Base-by-base conservation (phyloP, 2,113 vertebrate species). In the Miniopterus natalensis region DNA sequence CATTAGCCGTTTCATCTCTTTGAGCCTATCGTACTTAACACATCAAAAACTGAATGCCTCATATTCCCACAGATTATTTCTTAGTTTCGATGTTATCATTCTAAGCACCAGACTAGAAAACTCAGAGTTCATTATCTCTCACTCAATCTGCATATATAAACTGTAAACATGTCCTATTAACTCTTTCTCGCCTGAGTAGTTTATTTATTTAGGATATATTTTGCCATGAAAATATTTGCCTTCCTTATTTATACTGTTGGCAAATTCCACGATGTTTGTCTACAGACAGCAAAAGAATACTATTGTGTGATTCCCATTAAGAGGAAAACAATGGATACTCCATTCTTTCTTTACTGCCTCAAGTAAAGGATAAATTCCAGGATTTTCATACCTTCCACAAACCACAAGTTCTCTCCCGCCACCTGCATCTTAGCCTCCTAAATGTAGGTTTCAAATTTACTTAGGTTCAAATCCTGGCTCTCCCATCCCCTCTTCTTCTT, bases 331-430 rank as follows among this genome's bases (percentile, higher is more conserved):
- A 55, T 21, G 23, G 25, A 47, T 25, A 68, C 8, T 47, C 57
- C 21, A 61, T 90, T 75, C 36, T 42, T 85, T 81, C 59, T 84
- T 84, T 23, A 49, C 68, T 95, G 14, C 36, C 65, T 95, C 86
- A 77, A 75, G 40, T 27, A 61, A 17, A 80, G 31, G 8, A 49
- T 31, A 71, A 49, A 40, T 45, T 14, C 15, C 66, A 65, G 61
- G 14, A 70, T 20, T 87, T 63, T 36, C 9, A 31, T 1, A 42
- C 17, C 51, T 55, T 71, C 31, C 53, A 49, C 47, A 57, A 21
- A 66, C 3, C 0, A 4, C 53, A 45, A 11, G 59, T 78, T 81
- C 13, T 71, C 59, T 87, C 18, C 25, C 31, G 0, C 15, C 45
- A 23, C 23, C 85, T 81, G 36, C 59, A 55, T 31, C 13, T 51